Conservation (phyloP, 2,797 vertebrate species). For the Leucoraja ocellata region DNA sequence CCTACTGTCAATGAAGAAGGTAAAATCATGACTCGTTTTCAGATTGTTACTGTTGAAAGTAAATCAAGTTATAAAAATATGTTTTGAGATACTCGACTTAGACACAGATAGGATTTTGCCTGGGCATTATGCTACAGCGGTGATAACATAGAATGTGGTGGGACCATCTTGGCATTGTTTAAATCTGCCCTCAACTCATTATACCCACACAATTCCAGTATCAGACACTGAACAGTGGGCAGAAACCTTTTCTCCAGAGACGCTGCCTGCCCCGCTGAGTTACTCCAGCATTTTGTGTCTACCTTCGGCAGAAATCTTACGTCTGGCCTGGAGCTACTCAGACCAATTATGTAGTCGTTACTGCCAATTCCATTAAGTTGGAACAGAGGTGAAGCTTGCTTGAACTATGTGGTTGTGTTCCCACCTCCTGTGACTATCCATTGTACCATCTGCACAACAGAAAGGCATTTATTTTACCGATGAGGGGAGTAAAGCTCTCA, state of each 20-base stretch:
- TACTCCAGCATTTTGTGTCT: too few relatives aligned
- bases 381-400: background rate
- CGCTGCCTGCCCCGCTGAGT: too few relatives aligned
- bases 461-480: background rate
- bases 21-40: background rate
- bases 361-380: background rate
- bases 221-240: background rate
- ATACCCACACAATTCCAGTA: background rate
- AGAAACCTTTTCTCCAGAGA: too few relatives aligned
- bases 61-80: background rate
- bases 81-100: background rate
- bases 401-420: background rate
- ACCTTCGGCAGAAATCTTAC: too few relatives aligned
- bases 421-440: background rate
- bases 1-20: background rate
- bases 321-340: background rate
- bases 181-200: background rate
- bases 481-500: too few relatives aligned
- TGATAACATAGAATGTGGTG: background rate
- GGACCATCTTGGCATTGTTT: background rate
- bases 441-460: background rate
- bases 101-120: background rate
- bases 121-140: background rate
- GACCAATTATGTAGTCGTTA: slow-evolving; percentile 4
- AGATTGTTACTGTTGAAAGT: background rate